These are phyloP conservation scores for Hipposideros larvatus DNA, from an alignment of 2,797 vertebrate genomes.

Conservation along the genomic window DNA sequence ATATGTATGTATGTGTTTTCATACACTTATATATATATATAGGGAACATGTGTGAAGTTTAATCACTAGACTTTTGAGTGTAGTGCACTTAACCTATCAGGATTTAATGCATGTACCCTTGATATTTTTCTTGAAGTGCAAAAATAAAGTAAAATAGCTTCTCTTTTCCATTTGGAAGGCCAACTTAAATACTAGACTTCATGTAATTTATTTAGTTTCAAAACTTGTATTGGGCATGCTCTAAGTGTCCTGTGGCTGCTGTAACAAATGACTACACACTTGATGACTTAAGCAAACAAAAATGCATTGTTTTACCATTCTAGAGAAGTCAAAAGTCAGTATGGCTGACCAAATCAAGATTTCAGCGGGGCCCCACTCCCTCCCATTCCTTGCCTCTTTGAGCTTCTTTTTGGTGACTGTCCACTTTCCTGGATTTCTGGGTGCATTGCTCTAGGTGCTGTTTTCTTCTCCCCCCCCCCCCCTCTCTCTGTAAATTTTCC, in stretches of 20 bases:
- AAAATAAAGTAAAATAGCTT: neutral
- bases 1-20: neutral
- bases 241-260: neutral
- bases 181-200: neutral
- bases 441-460: neutral
- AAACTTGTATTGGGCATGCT: neutral
- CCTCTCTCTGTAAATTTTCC: neutral
- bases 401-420: neutral
- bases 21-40: neutral
- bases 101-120: neutral
- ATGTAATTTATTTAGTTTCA: neutral
- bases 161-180: neutral
- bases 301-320: neutral
- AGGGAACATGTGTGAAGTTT: neutral
- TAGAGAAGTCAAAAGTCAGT: neutral
- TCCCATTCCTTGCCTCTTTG: neutral
- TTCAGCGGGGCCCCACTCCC: accelerated
- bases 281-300: neutral
- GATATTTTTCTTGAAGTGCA: neutral
- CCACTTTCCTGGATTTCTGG: neutral
- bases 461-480: no score
- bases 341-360: neutral
- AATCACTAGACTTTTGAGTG: neutral
- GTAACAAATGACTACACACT: neutral
- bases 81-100: neutral